phyloP scores from a whole-genome alignment of 2,797 vertebrate species.

The Cheirogaleus major region DNA sequence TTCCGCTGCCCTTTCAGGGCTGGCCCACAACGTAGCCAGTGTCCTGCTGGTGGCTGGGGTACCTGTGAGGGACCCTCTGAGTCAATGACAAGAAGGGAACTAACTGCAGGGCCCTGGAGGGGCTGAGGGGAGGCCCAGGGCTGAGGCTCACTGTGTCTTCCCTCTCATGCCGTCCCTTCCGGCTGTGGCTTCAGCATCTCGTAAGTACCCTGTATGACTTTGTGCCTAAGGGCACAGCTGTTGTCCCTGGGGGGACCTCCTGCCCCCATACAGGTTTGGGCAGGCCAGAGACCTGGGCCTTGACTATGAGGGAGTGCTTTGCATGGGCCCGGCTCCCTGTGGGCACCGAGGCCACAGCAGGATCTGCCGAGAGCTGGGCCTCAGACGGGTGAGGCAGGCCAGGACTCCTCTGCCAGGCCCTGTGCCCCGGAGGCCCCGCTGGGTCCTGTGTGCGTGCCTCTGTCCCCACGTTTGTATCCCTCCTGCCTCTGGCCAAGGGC shows the following conservation, averaged over 20 bases:
- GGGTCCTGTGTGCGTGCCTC: conserved; percentile 53
- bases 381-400: background rate
- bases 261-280: background rate
- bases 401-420: background rate
- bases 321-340: background rate
- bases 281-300: conserved; percentile 52
- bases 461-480: conserved; percentile 56
- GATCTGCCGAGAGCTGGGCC: conserved; percentile 13
- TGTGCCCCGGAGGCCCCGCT: background rate
- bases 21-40: background rate
- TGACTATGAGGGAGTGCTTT: background rate
- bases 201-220: conserved; percentile 90
- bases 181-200: conserved; percentile 92
- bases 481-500: conserved; percentile 75
- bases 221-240: conserved; percentile 45
- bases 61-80: background rate
- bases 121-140: background rate
- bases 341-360: background rate
- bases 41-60: background rate
- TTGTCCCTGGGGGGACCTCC: conserved; percentile 49
- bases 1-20: background rate
- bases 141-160: conserved; percentile 72
- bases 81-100: background rate
- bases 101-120: background rate
- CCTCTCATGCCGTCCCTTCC: conserved; percentile 69